Evolutionary conservation across 2,113 vertebrate genomes (phyloP).

Genomic region (Aptenodytes forsteri): DNA sequence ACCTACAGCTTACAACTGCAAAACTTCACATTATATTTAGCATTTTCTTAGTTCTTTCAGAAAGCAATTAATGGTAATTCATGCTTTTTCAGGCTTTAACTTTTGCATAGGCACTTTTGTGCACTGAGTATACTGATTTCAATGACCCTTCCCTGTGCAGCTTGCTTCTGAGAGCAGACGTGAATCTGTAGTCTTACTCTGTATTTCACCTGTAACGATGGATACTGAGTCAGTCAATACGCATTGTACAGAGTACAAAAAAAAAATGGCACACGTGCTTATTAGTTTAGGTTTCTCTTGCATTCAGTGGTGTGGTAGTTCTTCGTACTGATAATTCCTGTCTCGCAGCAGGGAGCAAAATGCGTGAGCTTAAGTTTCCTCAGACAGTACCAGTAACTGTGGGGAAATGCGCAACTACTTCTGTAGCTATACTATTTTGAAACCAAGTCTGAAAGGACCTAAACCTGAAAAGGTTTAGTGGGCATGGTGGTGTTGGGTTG

Average conservation of each 20-base stretch:
- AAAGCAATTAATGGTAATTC: neutral
- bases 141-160: neutral
- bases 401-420: neutral
- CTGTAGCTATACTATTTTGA: neutral
- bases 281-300: neutral
- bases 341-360: neutral
- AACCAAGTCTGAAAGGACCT: neutral
- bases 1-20: neutral
- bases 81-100: neutral
- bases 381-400: neutral
- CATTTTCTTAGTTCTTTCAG: neutral
- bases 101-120: neutral
- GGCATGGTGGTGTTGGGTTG: too few relatives aligned
- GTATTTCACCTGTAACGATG: neutral
- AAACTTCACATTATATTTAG: neutral
- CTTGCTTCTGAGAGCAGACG: neutral
- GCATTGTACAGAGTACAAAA: neutral
- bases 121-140: neutral
- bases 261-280: neutral
- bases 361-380: accelerated
- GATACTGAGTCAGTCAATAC: neutral
- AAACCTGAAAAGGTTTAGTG: too few relatives aligned
- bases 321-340: neutral
- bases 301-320: neutral
- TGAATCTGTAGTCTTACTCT: neutral